Base-by-base conservation (phyloP, 2,797 vertebrate species). In the Oreochromis grahami region DNA sequence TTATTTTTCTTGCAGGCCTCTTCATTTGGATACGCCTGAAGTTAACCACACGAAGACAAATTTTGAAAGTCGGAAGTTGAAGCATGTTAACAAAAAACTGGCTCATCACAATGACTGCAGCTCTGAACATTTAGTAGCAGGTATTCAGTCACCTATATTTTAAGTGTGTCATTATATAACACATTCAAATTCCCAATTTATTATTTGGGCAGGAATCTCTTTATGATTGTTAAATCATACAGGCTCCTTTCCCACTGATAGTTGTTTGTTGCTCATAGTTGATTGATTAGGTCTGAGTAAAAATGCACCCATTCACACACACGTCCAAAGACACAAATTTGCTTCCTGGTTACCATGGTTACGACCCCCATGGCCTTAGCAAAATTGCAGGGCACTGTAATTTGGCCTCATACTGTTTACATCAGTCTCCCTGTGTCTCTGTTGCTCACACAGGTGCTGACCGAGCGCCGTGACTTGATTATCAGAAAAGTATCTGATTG, bases 261-360 rank as follows among this genome's bases (percentile, higher is more conserved):
- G 43, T 14, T 2, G 5, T 14, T 41, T 68, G 58, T 5, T 63
- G 32, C 32, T n/a, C 32, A 5, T 36, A 41, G n/a, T 21, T 68
- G 36, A 65, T 38, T 65, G 36, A n/a, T 41, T 41, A 24, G 60
- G 19, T 65, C 36, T 14, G 36, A 17, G 36, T 14, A 21, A 65
- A 65, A 41, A 41, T 21, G n/a, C n/a, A 68, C n/a, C n/a, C 34
- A 4, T 38, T 63, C 2, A 2, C 63, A 41, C n/a, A 60, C 29
- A 41, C 3, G 7, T 41, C 60, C 34, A 68, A 68, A 41, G 36
- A 65, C 34, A 65, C 4, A 21, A 68, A 38, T 65, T 21, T 65
- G 36, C 36, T 68, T 68, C 12, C 36, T 41, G 63, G 36, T 68
- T 14, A 68, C 63, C n/a, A 41, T 41, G 60, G n/a, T 21, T 65